Evolutionary conservation across 2,888 invertebrate genomes (phyloP), one percentile per base, ranked within the genome.

Genomic region (Epistrophe eligans): DNA sequence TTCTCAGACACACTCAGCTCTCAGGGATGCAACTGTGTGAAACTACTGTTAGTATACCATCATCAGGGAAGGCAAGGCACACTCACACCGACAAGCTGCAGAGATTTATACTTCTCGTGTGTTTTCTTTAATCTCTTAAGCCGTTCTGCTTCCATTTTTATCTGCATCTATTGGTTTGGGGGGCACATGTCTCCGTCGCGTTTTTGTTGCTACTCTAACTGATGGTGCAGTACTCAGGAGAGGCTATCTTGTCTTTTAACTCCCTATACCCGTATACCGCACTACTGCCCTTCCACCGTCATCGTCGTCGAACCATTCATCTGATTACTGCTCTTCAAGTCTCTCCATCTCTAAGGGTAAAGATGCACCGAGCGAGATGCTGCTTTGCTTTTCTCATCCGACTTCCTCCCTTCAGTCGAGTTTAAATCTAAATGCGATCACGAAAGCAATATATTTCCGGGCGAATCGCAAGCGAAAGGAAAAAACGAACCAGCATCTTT

Each of bases 371-470:
- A 77, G 50, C 45, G 62, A 77, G 67, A 50, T 50, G 35, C 50
- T 67, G 74, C 74, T 67, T 50, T 76, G 52, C 67, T 76, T 79
- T 71, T 76, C 79, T 72, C 72, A 71, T 67, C 82, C 84, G 67
- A 80, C 82, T 85, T 83, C 83, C 79, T 79, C 87, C 60, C 83
- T 82, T 73, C 66, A 83, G 74, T 60, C 17, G 82, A 72, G 76
- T 58, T 88, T 83, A 88, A 89, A 90, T 89, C 90, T 89, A 89
- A 89, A 90, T 89, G 90, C 89, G 90, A 90, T 90, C 90, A 90
- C 89, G 89, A 89, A 90, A 89, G 90, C 89, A 90, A 90, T 90
- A 90, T 89, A 90, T 90, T 90, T 89, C 89, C 88, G 89, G 89
- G 88, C 88, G 67, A 82, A 85, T 45, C 70, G 81, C 85, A 79